These are phyloP conservation scores for Drosophila demipolita DNA, from an alignment of 2,888 invertebrate species.

Conservation along the genomic window DNA sequence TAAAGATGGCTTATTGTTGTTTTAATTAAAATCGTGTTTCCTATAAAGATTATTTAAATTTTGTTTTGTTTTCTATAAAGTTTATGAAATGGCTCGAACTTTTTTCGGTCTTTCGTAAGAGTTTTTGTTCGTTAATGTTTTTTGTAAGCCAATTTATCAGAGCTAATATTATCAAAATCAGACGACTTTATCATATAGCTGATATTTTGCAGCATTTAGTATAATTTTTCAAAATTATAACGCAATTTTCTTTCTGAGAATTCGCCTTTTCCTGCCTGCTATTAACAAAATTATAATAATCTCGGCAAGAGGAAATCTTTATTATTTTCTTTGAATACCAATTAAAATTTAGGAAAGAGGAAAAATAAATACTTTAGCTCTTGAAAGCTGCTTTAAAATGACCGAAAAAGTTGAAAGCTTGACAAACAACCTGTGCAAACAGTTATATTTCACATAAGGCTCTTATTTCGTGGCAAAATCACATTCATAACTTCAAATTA, in stretches of 20 bases:
- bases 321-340: neutral
- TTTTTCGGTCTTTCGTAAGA: too few relatives aligned
- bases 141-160: too few relatives aligned
- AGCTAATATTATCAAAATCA: too few relatives aligned
- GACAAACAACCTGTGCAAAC: neutral
- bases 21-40: too few relatives aligned
- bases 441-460: constrained; percentile 1
- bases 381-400: neutral
- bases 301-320: neutral
- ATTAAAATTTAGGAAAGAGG: neutral
- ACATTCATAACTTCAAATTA: constrained; percentile 1
- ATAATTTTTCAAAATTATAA: too few relatives aligned
- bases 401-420: neutral
- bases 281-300: neutral
- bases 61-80: too few relatives aligned
- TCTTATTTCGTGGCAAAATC: neutral
- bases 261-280: neutral
- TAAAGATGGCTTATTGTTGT: too few relatives aligned
- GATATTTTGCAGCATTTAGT: too few relatives aligned
- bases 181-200: too few relatives aligned
- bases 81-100: too few relatives aligned
- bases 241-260: neutral
- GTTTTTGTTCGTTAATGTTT: too few relatives aligned
- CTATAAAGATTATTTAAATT: too few relatives aligned
- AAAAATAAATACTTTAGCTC: neutral